Percentiles rank a stretch among this genome's conserved stretches.
These are phyloP conservation scores for Tinea pellionella DNA, from an alignment of 2,888 invertebrate species.

Conservation along the genomic window DNA sequence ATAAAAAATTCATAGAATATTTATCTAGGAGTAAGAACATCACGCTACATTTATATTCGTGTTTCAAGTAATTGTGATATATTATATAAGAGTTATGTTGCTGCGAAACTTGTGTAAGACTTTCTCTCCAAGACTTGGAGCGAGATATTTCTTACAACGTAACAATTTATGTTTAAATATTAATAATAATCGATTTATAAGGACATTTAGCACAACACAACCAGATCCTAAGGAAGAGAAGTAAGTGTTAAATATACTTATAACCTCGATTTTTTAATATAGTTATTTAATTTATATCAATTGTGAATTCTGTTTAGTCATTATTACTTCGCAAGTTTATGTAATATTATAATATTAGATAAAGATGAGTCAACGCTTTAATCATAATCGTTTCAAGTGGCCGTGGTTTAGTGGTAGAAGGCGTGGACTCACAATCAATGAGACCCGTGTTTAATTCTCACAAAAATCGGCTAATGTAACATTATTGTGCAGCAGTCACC, in stretches of 20 bases:
- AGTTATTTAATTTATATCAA: no score
- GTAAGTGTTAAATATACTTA: constrained; percentile 31
- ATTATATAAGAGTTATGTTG: constrained; percentile 14
- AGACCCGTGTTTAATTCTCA: no score
- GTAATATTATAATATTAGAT: no score
- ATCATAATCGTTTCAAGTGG: no score
- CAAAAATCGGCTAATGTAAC: no score
- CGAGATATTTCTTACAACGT: constrained; percentile 30
- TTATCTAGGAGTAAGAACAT: not conserved
- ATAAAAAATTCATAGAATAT: not conserved
- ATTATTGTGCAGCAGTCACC: no score
- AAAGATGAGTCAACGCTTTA: no score
- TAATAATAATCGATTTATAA: constrained; percentile 5
- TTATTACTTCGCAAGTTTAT: no score
- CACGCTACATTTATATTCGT: not conserved
- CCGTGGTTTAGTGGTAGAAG: no score
- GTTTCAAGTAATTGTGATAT: not conserved
- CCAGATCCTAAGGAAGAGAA: constrained; percentile 47
- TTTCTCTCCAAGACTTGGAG: constrained; percentile 31
- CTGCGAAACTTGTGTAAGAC: constrained; percentile 26
- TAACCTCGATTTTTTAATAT: not conserved
- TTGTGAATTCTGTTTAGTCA: no score
- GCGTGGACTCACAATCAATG: no score
- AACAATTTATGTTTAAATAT: not conserved
- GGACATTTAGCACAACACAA: constrained; percentile 42